phyloP scores from a whole-genome alignment of 1,140 invertebrate genomes.

The Bicyclus anynana region DNA sequence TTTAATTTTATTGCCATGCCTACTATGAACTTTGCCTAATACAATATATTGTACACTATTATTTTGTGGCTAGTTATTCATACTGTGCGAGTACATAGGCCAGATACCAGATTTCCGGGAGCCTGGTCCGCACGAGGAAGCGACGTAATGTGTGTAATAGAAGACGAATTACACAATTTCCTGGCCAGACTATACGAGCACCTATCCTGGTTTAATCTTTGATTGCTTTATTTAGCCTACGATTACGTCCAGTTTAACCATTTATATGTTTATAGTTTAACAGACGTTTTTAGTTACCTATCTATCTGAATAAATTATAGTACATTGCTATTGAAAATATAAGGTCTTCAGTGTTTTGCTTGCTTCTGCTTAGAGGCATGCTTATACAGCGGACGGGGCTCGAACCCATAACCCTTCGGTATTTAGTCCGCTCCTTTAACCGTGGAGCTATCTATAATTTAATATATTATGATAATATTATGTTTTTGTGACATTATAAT shows the following conservation, averaged over 20 bases:
- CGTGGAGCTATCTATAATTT: background rate
- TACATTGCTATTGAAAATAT: no score
- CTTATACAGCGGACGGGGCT: background rate
- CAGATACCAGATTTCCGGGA: conserved; percentile 43
- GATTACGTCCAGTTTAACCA: background rate
- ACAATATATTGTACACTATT: background rate
- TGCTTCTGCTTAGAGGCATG: no score
- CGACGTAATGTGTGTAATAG: conserved; percentile 40
- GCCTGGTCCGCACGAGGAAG: conserved; percentile 37
- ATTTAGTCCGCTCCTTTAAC: background rate
- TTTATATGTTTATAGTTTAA: background rate
- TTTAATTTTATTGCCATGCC: no score
- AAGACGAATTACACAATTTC: conserved; percentile 56
- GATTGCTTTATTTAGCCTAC: background rate
- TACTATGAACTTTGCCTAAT: no score
- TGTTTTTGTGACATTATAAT: background rate
- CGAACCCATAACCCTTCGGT: background rate
- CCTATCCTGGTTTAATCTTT: background rate
- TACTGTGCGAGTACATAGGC: conserved; percentile 15
- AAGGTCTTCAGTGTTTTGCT: no score
- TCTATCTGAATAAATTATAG: no score
- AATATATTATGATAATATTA: background rate
- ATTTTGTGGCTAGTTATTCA: background rate
- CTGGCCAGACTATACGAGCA: conserved; percentile 4
- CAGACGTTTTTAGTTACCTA: background rate